Conservation (phyloP, 35 echinoderm and acorn worm species). For the Antedon bifida region DNA sequence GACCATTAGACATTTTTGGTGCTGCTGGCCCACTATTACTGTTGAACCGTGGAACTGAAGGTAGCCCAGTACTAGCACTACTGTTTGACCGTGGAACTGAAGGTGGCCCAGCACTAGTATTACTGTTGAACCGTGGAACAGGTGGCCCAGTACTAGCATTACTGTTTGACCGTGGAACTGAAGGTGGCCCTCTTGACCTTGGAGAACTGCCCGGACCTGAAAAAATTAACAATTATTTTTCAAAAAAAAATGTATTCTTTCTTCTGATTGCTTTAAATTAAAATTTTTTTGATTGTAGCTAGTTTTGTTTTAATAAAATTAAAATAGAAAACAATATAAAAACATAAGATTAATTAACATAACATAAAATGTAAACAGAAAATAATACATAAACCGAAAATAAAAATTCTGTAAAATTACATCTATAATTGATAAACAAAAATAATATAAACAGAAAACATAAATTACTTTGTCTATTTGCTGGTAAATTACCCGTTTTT, state of each 20-base stretch:
- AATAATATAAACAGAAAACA: background rate
- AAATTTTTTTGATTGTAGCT: too few relatives aligned
- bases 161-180: background rate
- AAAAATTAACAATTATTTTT: background rate
- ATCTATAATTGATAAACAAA: background rate
- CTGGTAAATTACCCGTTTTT: slow-evolving; percentile 19
- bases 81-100: background rate
- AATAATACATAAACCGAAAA: too few relatives aligned
- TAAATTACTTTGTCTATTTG: background rate
- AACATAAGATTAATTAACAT: too few relatives aligned
- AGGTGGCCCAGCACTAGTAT: too few relatives aligned
- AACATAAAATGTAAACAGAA: too few relatives aligned
- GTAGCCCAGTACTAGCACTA: background rate
- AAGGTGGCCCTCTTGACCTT: slow-evolving; percentile 3
- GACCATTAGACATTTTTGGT: background rate
- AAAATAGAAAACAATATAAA: too few relatives aligned
- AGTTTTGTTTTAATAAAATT: too few relatives aligned
- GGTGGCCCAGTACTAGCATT: background rate
- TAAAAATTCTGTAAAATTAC: too few relatives aligned
- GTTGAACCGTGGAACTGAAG: background rate
- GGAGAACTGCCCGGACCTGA: slow-evolving; percentile 7
- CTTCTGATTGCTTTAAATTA: too few relatives aligned
- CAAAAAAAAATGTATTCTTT: background rate
- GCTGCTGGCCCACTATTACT: background rate
- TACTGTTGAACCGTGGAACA: too few relatives aligned